A percentile compares a stretch with the other conserved stretches of the same genome.
These are phyloP conservation scores for Galaxias olidus DNA, from an alignment of 2,797 vertebrate genomes.

Conservation along the genomic window DNA sequence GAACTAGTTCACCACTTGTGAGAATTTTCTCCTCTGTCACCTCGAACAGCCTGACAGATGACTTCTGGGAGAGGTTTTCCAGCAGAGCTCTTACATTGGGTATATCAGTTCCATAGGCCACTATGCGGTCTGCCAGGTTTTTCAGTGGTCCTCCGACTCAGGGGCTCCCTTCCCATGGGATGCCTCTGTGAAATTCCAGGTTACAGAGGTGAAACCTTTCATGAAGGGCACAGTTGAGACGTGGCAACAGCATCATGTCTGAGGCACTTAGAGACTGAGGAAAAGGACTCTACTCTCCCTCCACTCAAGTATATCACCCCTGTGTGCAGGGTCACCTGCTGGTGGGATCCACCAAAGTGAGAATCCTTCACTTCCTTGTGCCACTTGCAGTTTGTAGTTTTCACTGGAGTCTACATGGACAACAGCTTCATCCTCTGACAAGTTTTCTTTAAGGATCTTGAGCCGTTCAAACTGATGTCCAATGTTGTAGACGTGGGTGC, in stretches of 20 bases:
- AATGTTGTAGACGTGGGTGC: neutral
- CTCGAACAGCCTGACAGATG: conserved; percentile 25
- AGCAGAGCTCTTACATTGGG: conserved; percentile 11
- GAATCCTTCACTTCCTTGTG: neutral
- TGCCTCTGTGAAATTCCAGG: too few relatives aligned
- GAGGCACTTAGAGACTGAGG: neutral
- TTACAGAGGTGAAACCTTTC: neutral
- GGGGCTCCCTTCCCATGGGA: too few relatives aligned
- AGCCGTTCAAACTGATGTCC: neutral
- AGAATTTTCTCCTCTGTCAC: too few relatives aligned
- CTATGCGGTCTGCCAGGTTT: neutral
- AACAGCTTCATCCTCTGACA: neutral
- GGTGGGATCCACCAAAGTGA: neutral
- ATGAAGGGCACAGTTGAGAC: too few relatives aligned
- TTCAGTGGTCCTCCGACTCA: neutral
- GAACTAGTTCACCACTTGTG: too few relatives aligned
- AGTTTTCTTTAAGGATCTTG: neutral
- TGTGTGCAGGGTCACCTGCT: conserved; percentile 5
- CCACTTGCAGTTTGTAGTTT: conserved; percentile 10
- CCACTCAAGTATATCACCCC: neutral
- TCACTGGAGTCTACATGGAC: too few relatives aligned
- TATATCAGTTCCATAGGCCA: neutral
- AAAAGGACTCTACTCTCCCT: neutral
- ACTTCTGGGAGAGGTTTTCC: conserved; percentile 22
- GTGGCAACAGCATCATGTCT: too few relatives aligned